A percentile compares a stretch with the other conserved stretches of the same genome.
phyloP scores from a whole-genome alignment of 1,140 invertebrate species.

The Probaryconus sp. region DNA sequence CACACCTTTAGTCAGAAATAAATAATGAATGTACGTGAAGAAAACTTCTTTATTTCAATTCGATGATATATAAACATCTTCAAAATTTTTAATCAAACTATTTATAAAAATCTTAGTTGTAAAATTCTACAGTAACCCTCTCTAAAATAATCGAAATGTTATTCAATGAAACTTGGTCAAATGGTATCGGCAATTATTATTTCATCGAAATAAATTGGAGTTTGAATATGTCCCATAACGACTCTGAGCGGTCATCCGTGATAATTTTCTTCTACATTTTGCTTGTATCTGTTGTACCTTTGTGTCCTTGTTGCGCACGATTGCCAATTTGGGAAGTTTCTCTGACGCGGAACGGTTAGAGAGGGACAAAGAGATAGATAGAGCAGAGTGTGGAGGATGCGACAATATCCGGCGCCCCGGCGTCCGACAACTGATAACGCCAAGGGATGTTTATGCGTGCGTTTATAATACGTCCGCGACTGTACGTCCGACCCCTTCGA shows the following conservation, averaged over 20 bases:
- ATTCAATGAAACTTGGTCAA: background rate
- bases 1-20: too few relatives aligned
- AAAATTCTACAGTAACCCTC: too few relatives aligned
- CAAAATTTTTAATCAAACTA: too few relatives aligned
- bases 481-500: slow-evolving; percentile 64
- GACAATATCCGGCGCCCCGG: slow-evolving; percentile 79
- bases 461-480: slow-evolving; percentile 76
- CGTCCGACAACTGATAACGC: slow-evolving; percentile 79
- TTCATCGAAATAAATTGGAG: too few relatives aligned
- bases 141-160: too few relatives aligned
- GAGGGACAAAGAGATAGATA: slow-evolving; percentile 55
- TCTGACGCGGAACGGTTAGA: background rate
- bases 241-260: slow-evolving; percentile 33
- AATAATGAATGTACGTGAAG: too few relatives aligned
- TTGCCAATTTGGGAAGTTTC: slow-evolving; percentile 39
- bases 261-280: slow-evolving; percentile 26
- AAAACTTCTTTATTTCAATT: too few relatives aligned
- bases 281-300: slow-evolving; percentile 7
- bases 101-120: too few relatives aligned
- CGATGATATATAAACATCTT: too few relatives aligned
- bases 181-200: slow-evolving; percentile 22
- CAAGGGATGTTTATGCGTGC: slow-evolving; percentile 77
- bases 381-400: slow-evolving; percentile 75
- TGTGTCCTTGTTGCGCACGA: slow-evolving; percentile 21
- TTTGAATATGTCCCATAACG: slow-evolving; percentile 16